Percentiles rank a stretch among this genome's conserved stretches.
Evolutionary conservation across 2,888 invertebrate species (phyloP).

Genomic region (Dromius quadrimaculatus): DNA sequence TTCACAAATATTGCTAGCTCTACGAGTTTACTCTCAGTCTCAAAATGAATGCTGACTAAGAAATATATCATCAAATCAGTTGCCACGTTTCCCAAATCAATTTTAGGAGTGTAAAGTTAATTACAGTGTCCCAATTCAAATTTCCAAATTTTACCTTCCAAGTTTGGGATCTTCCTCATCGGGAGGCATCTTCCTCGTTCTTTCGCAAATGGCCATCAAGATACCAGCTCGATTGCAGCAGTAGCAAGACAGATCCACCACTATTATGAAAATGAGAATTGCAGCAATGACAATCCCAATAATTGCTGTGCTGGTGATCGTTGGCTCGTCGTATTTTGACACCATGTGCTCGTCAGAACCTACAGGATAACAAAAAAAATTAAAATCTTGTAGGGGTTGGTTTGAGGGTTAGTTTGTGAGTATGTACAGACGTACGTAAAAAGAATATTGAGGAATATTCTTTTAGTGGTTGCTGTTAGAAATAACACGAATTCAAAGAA

Average conservation of each 20-base stretch:
- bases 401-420: slow-evolving; percentile 52
- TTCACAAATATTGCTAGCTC: no score
- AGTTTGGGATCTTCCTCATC: slow-evolving; percentile 87
- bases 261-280: slow-evolving; percentile 81
- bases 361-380: slow-evolving; percentile 54
- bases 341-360: slow-evolving; percentile 59
- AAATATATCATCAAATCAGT: no score
- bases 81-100: no score
- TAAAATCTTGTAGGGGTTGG: slow-evolving; percentile 7
- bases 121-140: not conserved
- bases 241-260: slow-evolving; percentile 88
- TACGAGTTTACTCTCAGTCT: no score
- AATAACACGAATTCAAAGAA: not conserved
- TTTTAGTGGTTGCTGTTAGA: slow-evolving; percentile 9
- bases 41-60: no score
- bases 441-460: slow-evolving; percentile 18
- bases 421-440: slow-evolving; percentile 49
- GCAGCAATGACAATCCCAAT: slow-evolving; percentile 88
- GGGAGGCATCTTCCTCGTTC: slow-evolving; percentile 74
- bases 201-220: slow-evolving; percentile 76
- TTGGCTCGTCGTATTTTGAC: slow-evolving; percentile 66
- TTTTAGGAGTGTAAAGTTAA: no score
- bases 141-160: slow-evolving; percentile 76
- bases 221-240: slow-evolving; percentile 76
- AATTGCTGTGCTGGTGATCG: slow-evolving; percentile 80